Conservation (phyloP, 2,797 vertebrate genomes). For the Sciaenops ocellatus region DNA sequence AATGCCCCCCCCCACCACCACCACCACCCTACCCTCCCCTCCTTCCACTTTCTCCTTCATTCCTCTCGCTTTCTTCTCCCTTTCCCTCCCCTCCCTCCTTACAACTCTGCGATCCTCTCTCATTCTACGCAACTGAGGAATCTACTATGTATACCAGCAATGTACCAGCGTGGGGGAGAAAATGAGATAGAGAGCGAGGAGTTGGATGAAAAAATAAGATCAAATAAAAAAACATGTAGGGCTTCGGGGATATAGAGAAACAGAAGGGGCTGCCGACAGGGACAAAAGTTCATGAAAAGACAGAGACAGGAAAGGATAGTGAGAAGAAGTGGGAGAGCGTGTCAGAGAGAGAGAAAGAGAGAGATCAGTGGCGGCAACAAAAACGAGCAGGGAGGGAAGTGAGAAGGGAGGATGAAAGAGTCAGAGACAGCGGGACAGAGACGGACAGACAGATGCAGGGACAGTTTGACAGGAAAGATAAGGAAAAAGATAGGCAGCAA, state of each 20-base stretch:
- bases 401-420: conserved; percentile 45
- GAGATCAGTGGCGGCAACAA: conserved; percentile 29
- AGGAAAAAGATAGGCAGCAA: conserved; percentile 26
- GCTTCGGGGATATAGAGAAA: neutral
- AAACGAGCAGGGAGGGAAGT: conserved; percentile 16
- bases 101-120: conserved; percentile 61
- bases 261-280: neutral
- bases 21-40: conserved; percentile 51
- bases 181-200: conserved; percentile 25
- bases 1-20: conserved; percentile 76
- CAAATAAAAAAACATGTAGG: neutral
- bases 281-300: conserved; percentile 58
- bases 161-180: conserved; percentile 42
- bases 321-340: conserved; percentile 21
- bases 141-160: conserved; percentile 64
- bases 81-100: conserved; percentile 47
- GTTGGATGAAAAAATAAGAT: neutral
- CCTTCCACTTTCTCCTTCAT: conserved; percentile 76
- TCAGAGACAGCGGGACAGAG: conserved; percentile 26
- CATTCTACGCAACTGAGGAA: conserved; percentile 61
- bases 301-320: conserved; percentile 9
- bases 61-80: conserved; percentile 73
- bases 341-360: conserved; percentile 17
- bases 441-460: conserved; percentile 28
- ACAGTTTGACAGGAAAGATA: conserved; percentile 43